Evolutionary conservation across 2,888 invertebrate genomes (phyloP).

Genomic region (Tholera decimalis): DNA sequence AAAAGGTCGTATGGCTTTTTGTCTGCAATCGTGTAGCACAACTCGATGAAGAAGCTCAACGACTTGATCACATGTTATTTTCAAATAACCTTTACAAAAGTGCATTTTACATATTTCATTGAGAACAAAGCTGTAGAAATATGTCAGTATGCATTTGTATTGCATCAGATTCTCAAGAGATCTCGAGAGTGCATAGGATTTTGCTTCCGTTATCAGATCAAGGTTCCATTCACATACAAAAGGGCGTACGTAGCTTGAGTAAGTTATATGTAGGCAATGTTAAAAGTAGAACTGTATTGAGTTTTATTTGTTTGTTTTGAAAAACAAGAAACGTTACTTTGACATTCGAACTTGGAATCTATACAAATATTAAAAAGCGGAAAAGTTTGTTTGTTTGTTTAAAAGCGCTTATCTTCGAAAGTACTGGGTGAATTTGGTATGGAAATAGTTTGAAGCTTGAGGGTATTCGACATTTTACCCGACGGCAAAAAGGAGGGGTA

Average conservation of each 20-base stretch:
- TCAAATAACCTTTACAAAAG: neutral
- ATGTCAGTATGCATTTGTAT: conserved; percentile 7
- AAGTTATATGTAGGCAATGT: neutral
- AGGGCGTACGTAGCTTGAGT: neutral
- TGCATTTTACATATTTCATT: conserved; percentile 21
- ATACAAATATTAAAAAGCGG: too few relatives aligned
- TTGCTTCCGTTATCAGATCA: conserved; percentile 4
- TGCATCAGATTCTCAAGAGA: conserved; percentile 23
- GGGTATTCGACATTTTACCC: too few relatives aligned
- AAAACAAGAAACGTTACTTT: too few relatives aligned
- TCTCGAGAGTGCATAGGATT: conserved; percentile 1
- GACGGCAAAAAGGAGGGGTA: too few relatives aligned
- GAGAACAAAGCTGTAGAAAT: conserved; percentile 16
- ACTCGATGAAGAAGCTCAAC: too few relatives aligned
- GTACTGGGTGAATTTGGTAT: too few relatives aligned
- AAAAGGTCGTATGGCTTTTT: too few relatives aligned
- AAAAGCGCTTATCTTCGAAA: too few relatives aligned
- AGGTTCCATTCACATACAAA: neutral
- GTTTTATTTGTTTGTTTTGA: neutral
- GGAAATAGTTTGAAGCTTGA: too few relatives aligned
- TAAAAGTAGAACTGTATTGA: neutral
- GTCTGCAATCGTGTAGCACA: too few relatives aligned
- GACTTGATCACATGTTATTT: neutral
- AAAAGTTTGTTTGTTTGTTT: too few relatives aligned
- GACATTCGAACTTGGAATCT: too few relatives aligned